These are phyloP conservation scores for Drosophila austrosaltans DNA, from an alignment of 2,888 invertebrate species.

Conservation along the genomic window DNA sequence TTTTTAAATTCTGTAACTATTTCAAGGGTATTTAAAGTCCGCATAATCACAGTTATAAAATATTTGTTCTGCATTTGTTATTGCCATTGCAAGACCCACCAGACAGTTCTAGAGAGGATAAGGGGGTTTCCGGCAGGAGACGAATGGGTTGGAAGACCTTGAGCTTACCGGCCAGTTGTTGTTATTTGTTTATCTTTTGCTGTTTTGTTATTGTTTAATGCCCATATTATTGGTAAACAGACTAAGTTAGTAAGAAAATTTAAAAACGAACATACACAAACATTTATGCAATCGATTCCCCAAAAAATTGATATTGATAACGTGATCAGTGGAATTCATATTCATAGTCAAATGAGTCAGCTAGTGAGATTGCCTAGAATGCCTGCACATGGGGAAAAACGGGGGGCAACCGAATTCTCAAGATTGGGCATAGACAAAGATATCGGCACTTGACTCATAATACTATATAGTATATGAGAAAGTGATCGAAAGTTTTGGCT, in stretches of 20 bases:
- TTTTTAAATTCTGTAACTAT: neutral
- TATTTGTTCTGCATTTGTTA: constrained; percentile 30
- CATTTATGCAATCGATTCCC: constrained; percentile 25
- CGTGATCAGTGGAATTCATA: constrained; percentile 8
- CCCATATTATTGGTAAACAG: constrained; percentile 63
- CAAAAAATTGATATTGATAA: constrained; percentile 32
- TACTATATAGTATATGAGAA: neutral
- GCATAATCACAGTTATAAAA: neutral
- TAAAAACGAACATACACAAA: constrained; percentile 20
- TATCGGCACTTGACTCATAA: neutral
- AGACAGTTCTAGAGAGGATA: constrained; percentile 29
- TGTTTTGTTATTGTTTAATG: constrained; percentile 54
- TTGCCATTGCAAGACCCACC: constrained; percentile 41
- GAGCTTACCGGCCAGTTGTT: constrained; percentile 33
- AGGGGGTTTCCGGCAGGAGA: constrained; percentile 2
- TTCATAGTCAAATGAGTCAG: constrained; percentile 10
- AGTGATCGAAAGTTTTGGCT: too few species aligned
- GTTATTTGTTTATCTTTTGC: constrained; percentile 45
- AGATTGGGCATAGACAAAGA: neutral
- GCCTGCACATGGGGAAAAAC: neutral
- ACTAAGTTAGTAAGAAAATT: constrained; percentile 38
- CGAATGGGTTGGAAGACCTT: constrained; percentile 29
- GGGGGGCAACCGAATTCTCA: neutral
- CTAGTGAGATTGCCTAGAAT: neutral
- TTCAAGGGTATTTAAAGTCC: neutral